These are phyloP conservation scores for Crocallis elinguaria DNA, from an alignment of 2,888 invertebrate species.

Conservation along the genomic window DNA sequence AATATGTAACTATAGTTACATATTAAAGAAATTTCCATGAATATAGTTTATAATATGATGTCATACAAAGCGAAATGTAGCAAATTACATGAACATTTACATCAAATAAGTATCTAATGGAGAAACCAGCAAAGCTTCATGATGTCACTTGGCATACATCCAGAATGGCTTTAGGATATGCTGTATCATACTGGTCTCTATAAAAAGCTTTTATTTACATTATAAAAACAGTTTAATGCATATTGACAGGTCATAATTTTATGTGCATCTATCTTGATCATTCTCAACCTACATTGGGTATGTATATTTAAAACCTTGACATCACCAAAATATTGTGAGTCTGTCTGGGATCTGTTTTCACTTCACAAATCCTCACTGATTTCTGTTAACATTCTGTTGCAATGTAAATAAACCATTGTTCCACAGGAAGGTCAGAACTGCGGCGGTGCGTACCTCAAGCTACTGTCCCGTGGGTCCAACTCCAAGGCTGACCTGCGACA, in stretches of 20 bases:
- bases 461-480: conserved; percentile 90
- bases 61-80: not conserved
- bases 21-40: too few species aligned
- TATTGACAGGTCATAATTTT: not conserved
- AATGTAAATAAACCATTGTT: too few species aligned
- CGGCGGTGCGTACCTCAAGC: conserved; percentile 98
- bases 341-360: too few species aligned
- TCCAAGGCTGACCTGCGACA: conserved; percentile 87
- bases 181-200: conserved; percentile 36
- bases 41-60: too few species aligned
- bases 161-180: conserved; percentile 47
- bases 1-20: not conserved
- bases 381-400: too few species aligned
- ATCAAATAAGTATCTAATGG: conserved; percentile 5
- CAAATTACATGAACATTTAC: too few species aligned
- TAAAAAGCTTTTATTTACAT: conserved; percentile 39
- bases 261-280: not conserved
- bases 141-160: conserved; percentile 45
- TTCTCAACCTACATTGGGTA: not conserved
- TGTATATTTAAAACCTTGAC: too few species aligned
- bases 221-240: conserved; percentile 29
- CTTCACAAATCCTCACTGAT: too few species aligned
- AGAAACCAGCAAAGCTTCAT: conserved; percentile 7
- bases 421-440: conserved; percentile 98
- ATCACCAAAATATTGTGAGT: too few species aligned